Evolutionary conservation across 1,140 invertebrate species (phyloP), one percentile per base, ranked within the genome.

Genomic region (Augochlora pura): DNA sequence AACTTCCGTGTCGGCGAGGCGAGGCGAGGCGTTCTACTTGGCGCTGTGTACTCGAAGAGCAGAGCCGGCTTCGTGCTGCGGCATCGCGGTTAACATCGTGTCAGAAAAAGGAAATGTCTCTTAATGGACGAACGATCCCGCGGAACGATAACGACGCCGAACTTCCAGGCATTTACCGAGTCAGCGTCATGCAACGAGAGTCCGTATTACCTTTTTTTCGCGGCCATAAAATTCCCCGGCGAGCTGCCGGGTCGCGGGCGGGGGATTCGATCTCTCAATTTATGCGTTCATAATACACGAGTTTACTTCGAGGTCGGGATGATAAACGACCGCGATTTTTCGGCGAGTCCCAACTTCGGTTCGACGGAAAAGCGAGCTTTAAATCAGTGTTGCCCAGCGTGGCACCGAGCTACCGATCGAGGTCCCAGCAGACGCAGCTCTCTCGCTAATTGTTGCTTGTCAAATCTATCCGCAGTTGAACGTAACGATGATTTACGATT

Each of bases 101-200:
- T 9, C 21, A 65, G 65, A 46, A 76, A 76, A 69, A 69, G 65
- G 21, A 49, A 62, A 59, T 18, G 54, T 76, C 49, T 49, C 54
- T 60, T 60, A 76, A 68, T 68, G 54, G 72, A 32, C 38, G 69
- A 42, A 62, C 57, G 69, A 71, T 71, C 69, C 32, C n/a, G 5
- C 8, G 54, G 32, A 72, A 63, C 70, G 70, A 32, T 72, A 60
- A 76, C 64, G 52, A 14, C 25, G 7, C 12, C 38, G 25, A 76
- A 68, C 39, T 67, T 60, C 12, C 54, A 16, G 54, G 18, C 64
- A 14, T 76, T 49, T 21, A 3, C 39, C 54, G 54, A 76, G 54
- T 60, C 52, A 76, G 74, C 54, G 54, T 67, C 71, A 25, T 49
- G 65, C 65, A 67, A 71, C 59, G 39, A 72, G 39, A 72, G 46